Percentiles rank a stretch among this genome's conserved stretches.
Conservation (phyloP, 2,888 invertebrate species). For the Fissipunctia ypsillon region DNA sequence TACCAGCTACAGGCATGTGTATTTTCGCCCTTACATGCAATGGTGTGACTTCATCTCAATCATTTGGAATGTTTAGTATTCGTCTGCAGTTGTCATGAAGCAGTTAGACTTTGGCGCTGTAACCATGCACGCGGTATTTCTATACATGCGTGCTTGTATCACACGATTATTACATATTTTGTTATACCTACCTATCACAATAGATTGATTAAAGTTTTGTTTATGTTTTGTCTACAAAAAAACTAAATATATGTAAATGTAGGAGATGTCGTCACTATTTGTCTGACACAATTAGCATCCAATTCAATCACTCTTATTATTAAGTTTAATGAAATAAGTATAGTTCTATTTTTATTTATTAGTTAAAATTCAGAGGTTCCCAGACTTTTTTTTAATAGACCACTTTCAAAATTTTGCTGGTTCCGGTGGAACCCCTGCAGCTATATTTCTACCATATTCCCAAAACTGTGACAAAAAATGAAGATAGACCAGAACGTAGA, state of each 20-base stretch:
- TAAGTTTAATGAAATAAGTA: conserved; percentile 27
- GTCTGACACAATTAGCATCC: background rate
- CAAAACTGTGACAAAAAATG: too few relatives aligned
- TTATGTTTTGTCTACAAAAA: conserved; percentile 3
- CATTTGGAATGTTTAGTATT: conserved; percentile 5
- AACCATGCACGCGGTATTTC: background rate
- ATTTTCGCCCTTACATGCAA: too few relatives aligned
- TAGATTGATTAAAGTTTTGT: background rate
- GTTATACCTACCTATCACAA: background rate
- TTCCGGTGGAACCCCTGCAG: too few relatives aligned
- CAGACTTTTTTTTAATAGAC: too few relatives aligned
- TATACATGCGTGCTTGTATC: background rate
- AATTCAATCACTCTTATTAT: conserved; percentile 21
- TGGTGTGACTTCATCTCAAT: conserved; percentile 11
- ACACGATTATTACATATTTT: background rate
- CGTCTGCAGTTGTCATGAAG: conserved; percentile 2
- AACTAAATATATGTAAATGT: background rate
- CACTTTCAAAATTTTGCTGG: too few relatives aligned
- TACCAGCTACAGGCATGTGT: too few relatives aligned
- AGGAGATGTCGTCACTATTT: conserved; percentile 1
- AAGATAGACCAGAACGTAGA: too few relatives aligned
- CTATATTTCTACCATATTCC: too few relatives aligned
- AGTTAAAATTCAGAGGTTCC: too few relatives aligned
- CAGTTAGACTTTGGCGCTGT: background rate
- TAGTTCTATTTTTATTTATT: conserved; percentile 28